Evolutionary conservation across 2,888 invertebrate genomes (phyloP).

Genomic region (Nephrotoma appendiculata): DNA sequence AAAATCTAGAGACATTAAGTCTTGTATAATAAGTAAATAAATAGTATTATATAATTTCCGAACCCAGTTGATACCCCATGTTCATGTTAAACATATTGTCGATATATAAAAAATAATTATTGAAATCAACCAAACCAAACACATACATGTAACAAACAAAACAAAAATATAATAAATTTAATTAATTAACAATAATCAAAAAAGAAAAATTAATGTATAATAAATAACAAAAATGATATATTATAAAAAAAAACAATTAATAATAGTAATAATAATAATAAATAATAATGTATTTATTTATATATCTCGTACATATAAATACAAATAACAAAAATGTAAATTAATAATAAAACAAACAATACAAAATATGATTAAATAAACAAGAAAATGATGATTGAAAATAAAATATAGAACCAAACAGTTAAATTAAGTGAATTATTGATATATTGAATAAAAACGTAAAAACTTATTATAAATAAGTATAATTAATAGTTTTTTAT

Average conservation of each 20-base stretch:
- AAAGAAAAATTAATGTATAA: background rate
- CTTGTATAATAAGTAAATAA: background rate
- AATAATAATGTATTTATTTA: background rate
- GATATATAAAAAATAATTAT: background rate
- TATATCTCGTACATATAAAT: background rate
- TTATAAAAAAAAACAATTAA: background rate
- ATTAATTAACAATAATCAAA: background rate
- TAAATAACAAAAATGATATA: background rate
- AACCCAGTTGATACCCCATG: background rate
- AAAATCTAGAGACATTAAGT: background rate
- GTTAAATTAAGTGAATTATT: background rate
- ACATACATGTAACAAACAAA: background rate
- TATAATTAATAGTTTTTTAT: background rate
- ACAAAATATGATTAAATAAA: background rate
- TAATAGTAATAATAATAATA: background rate
- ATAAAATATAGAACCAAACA: background rate
- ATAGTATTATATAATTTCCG: background rate
- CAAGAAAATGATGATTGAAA: background rate
- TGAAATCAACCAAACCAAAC: background rate
- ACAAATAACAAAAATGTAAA: background rate
- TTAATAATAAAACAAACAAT: background rate
- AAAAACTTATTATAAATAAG: background rate
- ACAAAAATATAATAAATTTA: background rate
- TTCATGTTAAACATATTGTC: background rate
- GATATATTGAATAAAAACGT: background rate